Percentiles rank a stretch among this genome's conserved stretches.
These are phyloP conservation scores for Pangasius djambal DNA, from an alignment of 2,797 vertebrate species.

Conservation along the genomic window DNA sequence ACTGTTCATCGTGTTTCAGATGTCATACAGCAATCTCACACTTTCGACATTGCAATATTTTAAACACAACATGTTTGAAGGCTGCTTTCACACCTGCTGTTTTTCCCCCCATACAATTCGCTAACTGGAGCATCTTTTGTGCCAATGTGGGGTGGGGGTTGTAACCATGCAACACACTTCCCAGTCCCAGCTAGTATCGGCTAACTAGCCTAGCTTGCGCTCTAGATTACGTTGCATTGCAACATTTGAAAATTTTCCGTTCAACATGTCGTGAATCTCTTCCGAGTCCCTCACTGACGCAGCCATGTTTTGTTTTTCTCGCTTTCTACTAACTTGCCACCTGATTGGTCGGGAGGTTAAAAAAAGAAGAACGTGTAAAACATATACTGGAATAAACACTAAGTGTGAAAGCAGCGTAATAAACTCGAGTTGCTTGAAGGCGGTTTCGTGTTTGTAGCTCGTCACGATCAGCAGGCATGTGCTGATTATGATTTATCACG, in stretches of 20 bases:
- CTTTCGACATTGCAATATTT: neutral
- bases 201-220: neutral
- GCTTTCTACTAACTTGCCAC: too few species aligned
- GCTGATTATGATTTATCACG: neutral
- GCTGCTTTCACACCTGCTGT: conserved; percentile 11
- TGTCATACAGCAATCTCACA: neutral
- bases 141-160: neutral
- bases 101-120: neutral
- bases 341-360: neutral
- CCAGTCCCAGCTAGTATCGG: neutral
- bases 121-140: neutral
- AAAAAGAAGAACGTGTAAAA: too few species aligned
- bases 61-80: neutral
- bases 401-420: neutral
- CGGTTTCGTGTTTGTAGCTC: neutral
- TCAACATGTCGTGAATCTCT: neutral
- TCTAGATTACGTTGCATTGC: neutral
- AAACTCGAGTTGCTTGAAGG: too few species aligned
- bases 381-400: neutral
- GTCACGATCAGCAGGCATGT: neutral
- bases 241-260: too few species aligned
- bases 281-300: neutral
- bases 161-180: neutral
- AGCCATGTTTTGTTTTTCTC: neutral
- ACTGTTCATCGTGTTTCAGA: neutral